Conservation (phyloP, 2,888 invertebrate species). For the Pyrochroa serraticornis region DNA sequence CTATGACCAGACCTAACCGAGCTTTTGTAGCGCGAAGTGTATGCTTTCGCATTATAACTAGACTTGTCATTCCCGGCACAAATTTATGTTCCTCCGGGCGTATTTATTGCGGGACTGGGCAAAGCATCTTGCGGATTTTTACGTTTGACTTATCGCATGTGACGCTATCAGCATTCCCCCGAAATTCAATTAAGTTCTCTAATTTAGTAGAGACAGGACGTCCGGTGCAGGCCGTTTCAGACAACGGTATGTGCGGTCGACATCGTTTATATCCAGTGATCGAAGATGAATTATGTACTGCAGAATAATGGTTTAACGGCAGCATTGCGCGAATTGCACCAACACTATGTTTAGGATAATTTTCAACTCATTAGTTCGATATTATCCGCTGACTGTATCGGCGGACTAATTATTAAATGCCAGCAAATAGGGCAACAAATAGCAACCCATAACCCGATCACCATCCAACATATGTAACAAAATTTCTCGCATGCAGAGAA, state of each 20-base stretch:
- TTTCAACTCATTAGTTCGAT: constrained; percentile 28
- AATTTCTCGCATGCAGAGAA: no score
- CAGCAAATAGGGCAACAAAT: not conserved
- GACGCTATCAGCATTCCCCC: constrained; percentile 28
- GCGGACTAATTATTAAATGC: constrained; percentile 4
- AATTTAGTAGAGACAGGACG: constrained; percentile 33
- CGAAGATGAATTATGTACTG: constrained; percentile 31
- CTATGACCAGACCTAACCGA: no score
- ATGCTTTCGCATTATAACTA: no score
- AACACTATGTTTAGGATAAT: constrained; percentile 29
- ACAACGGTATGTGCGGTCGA: constrained; percentile 27
- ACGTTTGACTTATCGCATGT: constrained; percentile 29
- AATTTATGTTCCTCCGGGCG: no score
- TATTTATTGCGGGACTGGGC: no score
- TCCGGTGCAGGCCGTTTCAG: constrained; percentile 32
- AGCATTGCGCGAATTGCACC: constrained; percentile 12
- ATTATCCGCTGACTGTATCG: constrained; percentile 3
- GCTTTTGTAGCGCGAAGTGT: no score
- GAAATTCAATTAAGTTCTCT: constrained; percentile 34
- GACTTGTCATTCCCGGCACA: no score
- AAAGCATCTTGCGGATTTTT: constrained; percentile 22
- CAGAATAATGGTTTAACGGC: constrained; percentile 26
- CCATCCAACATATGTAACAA: not conserved
- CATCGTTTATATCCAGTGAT: constrained; percentile 29
- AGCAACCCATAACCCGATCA: not conserved